Evolutionary conservation across 2,888 invertebrate genomes (phyloP), one percentile per base, ranked within the genome.

Genomic region (Apotomis capreana): DNA sequence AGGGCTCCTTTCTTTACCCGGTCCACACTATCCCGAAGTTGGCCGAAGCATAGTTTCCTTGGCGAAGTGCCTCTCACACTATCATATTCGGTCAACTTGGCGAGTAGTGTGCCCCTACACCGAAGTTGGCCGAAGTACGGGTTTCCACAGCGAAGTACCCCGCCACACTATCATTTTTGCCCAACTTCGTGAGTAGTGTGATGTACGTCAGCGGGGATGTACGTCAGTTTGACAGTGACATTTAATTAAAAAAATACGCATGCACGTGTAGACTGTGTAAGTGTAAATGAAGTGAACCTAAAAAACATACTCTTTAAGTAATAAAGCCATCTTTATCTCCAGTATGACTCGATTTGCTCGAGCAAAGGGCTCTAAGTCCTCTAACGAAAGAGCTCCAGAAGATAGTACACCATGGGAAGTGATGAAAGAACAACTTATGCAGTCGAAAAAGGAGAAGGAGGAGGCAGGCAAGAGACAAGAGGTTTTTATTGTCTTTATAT

Each of bases 301-400:
- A 64, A 61, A 65, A 64, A 64, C 68, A 12, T n/a, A 58, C 0
- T 46, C 36, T 52, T 44, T 37, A 44, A 15, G 15, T 8, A 36
- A 62, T 62, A 62, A 26, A 51, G 49, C 15, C 63, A 57, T 13
- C 54, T 44, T 59, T 65, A 68, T 55, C 36, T 46, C n/a, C 37
- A 9, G 15, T 8, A 96, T 97, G 96, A 96, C 96, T 5, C 91
- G 96, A 77, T 96, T 95, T 91, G 95, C 96, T 40, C 91, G 96
- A 86, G 95, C 96, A 0, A 95, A 95, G 83, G 96, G 96, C 51
- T 96, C 96, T 0, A 96, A 96, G 87, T 89, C 96, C 5, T 96
- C 96, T 3, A 96, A 96, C 81, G 95, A 95, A 83, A 94, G 94
- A 76, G 80, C 94, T 12, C 95, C 95, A 1, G 95, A 95, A 82